Evolutionary conservation across 1,140 invertebrate species (phyloP), one percentile per base, ranked within the genome.

Genomic region (Platorchestia sp.): DNA sequence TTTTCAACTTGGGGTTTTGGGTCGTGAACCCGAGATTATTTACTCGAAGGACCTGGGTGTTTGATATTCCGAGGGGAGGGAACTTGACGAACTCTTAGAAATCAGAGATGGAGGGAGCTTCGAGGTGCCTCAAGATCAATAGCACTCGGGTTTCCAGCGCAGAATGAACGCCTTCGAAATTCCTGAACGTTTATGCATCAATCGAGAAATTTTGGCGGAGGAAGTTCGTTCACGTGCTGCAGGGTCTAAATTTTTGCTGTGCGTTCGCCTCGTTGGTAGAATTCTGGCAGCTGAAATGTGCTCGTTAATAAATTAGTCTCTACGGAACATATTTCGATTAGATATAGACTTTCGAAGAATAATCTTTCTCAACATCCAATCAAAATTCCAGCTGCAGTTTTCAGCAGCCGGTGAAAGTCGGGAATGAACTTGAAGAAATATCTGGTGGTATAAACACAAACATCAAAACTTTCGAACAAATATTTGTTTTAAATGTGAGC

Each of bases 11-110:
- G 47, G 40, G 45, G 91, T 93, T 93, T n/a, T 10, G 91, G 91
- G 91, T 93, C 91, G 45, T 7, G 43, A 93, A 47, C 91, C 45
- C 36, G 91, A 47, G 91, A 93, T 93, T 93, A 93, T 93, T 93
- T 93, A 93, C 91, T 93, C 47, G 91, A 47, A 93, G 91, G 91
- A 93, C 91, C 44, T 93, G 43, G 91, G 91, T 93, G 91, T 93
- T 93, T 93, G 91, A 93, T 93, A 93, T 93, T 93, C 91, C 91
- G 91, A 93, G 91, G 91, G 91, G 91, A 93, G 43, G 91, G 40
- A 45, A 45, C 45, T 40, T 47, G 91, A 93, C 91, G 45, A 93
- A 93, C 91, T 93, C 91, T 93, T 93, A 93, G 91, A 93, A 93
- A 93, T 93, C 91, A 93, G 91, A 93, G 91, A 45, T 93, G 45